Evolutionary conservation across 1,140 invertebrate species (phyloP).

Genomic region (Pemphigus obesinymphae): DNA sequence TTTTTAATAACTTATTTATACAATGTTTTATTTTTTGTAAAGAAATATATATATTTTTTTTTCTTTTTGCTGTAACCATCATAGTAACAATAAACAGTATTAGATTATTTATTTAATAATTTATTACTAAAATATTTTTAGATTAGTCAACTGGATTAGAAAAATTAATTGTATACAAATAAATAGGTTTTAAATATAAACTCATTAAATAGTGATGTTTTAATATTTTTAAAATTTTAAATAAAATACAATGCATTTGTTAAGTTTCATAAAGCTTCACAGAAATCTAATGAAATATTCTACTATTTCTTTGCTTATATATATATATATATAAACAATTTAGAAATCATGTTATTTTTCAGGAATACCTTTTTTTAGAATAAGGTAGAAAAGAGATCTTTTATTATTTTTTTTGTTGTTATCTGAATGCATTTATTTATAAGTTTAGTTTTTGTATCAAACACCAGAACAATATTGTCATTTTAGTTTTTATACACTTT

Average conservation of each 20-base stretch:
- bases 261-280: slow-evolving; percentile 6
- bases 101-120: slow-evolving; percentile 11
- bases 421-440: slow-evolving; percentile 11
- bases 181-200: neutral
- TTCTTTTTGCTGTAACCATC: slow-evolving; percentile 16
- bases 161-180: neutral
- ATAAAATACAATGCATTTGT: slow-evolving; percentile 5
- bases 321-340: neutral
- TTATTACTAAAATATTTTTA: slow-evolving; percentile 2
- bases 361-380: neutral
- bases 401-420: neutral
- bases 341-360: neutral
- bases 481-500: slow-evolving; percentile 12
- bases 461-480: slow-evolving; percentile 6
- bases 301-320: neutral
- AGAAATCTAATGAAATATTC: neutral
- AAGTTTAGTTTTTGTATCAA: slow-evolving; percentile 19
- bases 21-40: neutral
- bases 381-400: neutral
- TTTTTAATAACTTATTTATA: slow-evolving; percentile 18
- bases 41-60: neutral
- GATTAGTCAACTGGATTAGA: slow-evolving; percentile 1
- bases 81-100: slow-evolving; percentile 19
- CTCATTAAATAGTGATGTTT: neutral
- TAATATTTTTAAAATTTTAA: neutral